These are phyloP conservation scores for Leptura quadrifasciata DNA, from an alignment of 2,888 invertebrate genomes.

Conservation along the genomic window DNA sequence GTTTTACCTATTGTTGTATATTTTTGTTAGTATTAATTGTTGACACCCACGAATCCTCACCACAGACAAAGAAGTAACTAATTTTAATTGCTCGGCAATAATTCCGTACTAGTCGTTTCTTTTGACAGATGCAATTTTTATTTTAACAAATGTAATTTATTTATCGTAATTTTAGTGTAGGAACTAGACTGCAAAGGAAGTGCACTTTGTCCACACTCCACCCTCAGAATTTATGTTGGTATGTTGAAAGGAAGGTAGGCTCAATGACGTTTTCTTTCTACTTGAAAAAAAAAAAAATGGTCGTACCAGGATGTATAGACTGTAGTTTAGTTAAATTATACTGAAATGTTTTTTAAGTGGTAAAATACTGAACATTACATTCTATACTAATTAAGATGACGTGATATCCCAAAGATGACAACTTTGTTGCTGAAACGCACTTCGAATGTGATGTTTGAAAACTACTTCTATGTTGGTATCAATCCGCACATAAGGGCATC, in stretches of 20 bases:
- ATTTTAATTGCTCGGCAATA: constrained; percentile 49
- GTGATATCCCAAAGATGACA: too few species aligned
- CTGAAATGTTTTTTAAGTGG: too few species aligned
- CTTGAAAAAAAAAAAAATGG: background rate
- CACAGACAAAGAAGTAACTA: constrained; percentile 14
- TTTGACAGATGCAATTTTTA: constrained; percentile 36
- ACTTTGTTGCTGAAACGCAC: too few species aligned
- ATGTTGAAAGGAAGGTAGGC: background rate
- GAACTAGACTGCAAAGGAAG: background rate
- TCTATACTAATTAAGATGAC: too few species aligned
- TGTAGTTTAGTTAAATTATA: background rate
- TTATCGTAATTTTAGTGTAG: constrained; percentile 6
- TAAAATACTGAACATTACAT: too few species aligned
- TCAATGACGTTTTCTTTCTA: background rate
- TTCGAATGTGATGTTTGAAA: too few species aligned
- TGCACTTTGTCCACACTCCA: background rate
- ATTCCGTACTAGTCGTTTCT: constrained; percentile 43
- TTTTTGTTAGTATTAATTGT: constrained; percentile 62
- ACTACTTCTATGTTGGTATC: too few species aligned
- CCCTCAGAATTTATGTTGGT: background rate
- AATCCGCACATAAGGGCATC: too few species aligned
- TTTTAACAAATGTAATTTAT: constrained; percentile 22
- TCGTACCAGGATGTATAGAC: background rate
- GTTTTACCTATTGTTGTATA: constrained; percentile 62
- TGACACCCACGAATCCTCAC: constrained; percentile 54